A percentile compares a stretch with the other conserved stretches of the same genome.
These are phyloP conservation scores for Nannospalax galili DNA, from an alignment of 2,113 vertebrate species.

Conservation along the genomic window DNA sequence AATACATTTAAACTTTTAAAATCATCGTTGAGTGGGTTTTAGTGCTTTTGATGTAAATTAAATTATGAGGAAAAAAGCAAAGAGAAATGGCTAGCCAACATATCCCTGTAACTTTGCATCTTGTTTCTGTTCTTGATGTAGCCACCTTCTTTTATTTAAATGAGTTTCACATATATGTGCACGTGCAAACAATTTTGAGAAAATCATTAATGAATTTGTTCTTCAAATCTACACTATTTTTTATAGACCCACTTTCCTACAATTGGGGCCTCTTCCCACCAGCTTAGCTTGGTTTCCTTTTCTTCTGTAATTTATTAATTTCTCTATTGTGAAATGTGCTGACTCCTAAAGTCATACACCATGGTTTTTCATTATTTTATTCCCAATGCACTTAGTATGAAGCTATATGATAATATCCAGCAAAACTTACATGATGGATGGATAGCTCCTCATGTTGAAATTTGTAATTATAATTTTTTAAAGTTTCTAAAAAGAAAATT, in stretches of 20 bases:
- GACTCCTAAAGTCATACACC: not conserved
- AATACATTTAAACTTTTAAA: too few relatives aligned
- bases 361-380: not conserved
- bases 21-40: not conserved
- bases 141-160: not conserved
- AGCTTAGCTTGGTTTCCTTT: not conserved
- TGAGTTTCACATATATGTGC: not conserved
- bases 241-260: not conserved
- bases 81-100: not conserved
- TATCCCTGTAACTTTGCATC: rapidly evolving
- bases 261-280: not conserved
- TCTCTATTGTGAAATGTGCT: not conserved
- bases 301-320: not conserved
- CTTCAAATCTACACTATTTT: not conserved
- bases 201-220: not conserved
- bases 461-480: not conserved
- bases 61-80: too few relatives aligned
- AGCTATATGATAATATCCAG: not conserved
- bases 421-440: not conserved
- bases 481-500: not conserved
- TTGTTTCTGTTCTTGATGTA: not conserved
- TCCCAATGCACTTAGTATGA: not conserved
- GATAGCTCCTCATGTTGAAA: not conserved
- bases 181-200: not conserved
- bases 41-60: not conserved